Conservation (phyloP, 2,797 vertebrate species). For the Coilia nasus region DNA sequence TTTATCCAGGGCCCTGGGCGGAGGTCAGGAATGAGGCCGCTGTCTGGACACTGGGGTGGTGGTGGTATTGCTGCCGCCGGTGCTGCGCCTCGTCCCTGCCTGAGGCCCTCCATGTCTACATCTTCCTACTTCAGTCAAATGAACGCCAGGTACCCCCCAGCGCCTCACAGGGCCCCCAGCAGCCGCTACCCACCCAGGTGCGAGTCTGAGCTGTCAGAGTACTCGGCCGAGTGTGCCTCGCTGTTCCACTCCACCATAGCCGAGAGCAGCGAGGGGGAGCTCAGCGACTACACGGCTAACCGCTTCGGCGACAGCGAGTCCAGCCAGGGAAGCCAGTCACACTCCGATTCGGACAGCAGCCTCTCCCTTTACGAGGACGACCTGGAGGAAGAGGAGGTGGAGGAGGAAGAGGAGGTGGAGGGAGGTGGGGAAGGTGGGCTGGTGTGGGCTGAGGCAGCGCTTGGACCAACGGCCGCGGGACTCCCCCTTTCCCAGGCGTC, state of each 20-base stretch:
- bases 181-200: slow-evolving; percentile 71
- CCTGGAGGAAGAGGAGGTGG: slow-evolving; percentile 64
- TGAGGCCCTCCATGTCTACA: slow-evolving; percentile 62
- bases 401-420: slow-evolving; percentile 57
- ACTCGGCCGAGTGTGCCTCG: slow-evolving; percentile 81
- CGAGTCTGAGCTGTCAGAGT: slow-evolving; percentile 81
- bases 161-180: slow-evolving; percentile 54
- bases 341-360: slow-evolving; percentile 73
- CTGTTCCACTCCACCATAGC: slow-evolving; percentile 86
- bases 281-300: slow-evolving; percentile 86
- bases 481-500: slow-evolving; percentile 65
- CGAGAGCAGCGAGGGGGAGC: slow-evolving; percentile 84
- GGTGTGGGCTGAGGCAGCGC: slow-evolving; percentile 76
- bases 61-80: background rate
- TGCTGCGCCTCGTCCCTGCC: slow-evolving; percentile 40
- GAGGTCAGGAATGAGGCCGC: slow-evolving; percentile 65
- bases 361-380: slow-evolving; percentile 73
- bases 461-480: slow-evolving; percentile 68
- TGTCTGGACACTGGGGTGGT: slow-evolving; percentile 64
- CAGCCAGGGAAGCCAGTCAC: slow-evolving; percentile 76
- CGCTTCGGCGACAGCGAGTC: slow-evolving; percentile 89
- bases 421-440: slow-evolving; percentile 59
- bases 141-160: slow-evolving; percentile 72
- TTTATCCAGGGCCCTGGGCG: slow-evolving; percentile 44
- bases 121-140: slow-evolving; percentile 69